Evolutionary conservation across 1,140 invertebrate species (phyloP).

Genomic region (Panagrolaimus sp.): DNA sequence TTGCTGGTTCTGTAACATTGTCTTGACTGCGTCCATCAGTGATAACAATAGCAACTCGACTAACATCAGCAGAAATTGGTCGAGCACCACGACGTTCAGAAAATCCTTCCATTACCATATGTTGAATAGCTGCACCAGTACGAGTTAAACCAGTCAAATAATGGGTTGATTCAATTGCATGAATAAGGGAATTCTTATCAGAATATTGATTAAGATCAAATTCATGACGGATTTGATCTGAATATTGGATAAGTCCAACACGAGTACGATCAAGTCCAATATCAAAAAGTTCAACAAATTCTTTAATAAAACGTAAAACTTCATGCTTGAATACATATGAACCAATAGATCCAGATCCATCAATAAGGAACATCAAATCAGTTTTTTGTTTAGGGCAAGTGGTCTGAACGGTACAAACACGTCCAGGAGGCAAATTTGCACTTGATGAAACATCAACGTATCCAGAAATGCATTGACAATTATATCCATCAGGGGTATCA

Average conservation of each 20-base stretch:
- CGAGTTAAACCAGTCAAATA: conserved; percentile 57
- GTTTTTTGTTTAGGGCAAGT: conserved; percentile 56
- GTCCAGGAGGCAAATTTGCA: conserved; percentile 55
- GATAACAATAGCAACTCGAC: conserved; percentile 56
- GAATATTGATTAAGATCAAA: conserved; percentile 55
- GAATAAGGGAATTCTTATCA: conserved; percentile 51
- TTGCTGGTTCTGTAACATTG: conserved; percentile 58
- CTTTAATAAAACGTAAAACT: conserved; percentile 53
- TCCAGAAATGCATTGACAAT: conserved; percentile 60
- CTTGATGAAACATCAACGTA: conserved; percentile 59
- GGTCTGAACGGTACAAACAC: conserved; percentile 58
- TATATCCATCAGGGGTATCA: conserved; percentile 59
- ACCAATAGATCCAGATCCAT: conserved; percentile 58
- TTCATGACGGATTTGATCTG: conserved; percentile 57
- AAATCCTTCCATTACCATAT: conserved; percentile 59
- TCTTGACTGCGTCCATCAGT: conserved; percentile 58
- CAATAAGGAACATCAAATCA: conserved; percentile 56
- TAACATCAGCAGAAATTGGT: conserved; percentile 47
- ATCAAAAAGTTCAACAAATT: conserved; percentile 59
- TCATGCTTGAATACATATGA: conserved; percentile 59
- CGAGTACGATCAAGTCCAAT: conserved; percentile 56
- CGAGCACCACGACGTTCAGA: conserved; percentile 55
- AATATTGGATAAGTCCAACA: conserved; percentile 58
- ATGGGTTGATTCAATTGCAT: conserved; percentile 53
- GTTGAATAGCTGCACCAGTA: conserved; percentile 58